Evolutionary conservation across 2,113 vertebrate species (phyloP).

Genomic region (Dasyornis broadbenti): DNA sequence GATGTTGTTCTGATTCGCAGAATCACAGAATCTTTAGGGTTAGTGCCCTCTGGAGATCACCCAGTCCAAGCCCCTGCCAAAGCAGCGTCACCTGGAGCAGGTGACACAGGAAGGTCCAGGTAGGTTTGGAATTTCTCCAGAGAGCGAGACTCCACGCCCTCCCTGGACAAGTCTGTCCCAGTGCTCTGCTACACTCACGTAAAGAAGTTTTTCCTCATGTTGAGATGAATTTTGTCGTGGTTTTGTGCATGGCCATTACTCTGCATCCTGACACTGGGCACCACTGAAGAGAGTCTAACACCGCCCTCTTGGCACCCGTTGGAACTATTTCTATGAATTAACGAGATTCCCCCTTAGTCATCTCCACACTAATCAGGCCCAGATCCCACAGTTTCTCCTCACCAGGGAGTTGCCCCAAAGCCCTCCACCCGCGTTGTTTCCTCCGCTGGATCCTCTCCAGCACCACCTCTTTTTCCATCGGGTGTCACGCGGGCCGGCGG

Average conservation of each 20-base stretch:
- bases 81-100: not conserved
- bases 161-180: not conserved
- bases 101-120: not conserved
- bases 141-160: not conserved
- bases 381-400: not conserved
- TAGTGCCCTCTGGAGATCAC: not conserved
- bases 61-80: not conserved
- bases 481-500: fast-evolving
- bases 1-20: not conserved
- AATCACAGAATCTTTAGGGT: too few species aligned
- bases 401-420: fast-evolving
- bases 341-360: fast-evolving
- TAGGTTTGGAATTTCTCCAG: too few species aligned
- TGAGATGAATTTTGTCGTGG: not conserved
- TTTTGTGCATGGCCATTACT: not conserved
- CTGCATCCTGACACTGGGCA: not conserved
- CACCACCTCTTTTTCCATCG: fast-evolving
- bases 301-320: too few species aligned
- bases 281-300: not conserved
- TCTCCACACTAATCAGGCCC: too few species aligned
- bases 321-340: fast-evolving
- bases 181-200: not conserved
- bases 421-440: fast-evolving
- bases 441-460: fast-evolving
- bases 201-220: not conserved